phyloP scores from a whole-genome alignment of 2,113 vertebrate species.

The Lophochroa leadbeateri region DNA sequence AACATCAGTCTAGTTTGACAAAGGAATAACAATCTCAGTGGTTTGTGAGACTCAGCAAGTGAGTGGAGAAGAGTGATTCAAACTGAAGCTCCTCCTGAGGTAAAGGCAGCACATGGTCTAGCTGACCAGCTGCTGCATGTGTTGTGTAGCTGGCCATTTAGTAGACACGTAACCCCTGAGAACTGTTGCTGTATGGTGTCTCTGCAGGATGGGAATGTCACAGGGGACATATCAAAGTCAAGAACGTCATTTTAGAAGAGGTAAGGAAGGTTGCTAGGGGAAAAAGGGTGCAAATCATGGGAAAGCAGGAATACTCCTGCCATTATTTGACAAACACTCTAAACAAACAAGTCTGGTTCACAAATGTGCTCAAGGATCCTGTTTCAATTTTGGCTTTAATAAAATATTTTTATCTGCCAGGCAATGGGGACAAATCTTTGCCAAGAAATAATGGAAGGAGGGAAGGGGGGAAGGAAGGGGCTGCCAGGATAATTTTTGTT shows the following conservation, averaged over 20 bases:
- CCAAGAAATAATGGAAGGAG: neutral
- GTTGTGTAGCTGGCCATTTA: neutral
- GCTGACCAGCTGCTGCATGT: accelerated
- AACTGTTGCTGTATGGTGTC: neutral
- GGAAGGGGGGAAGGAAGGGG: neutral
- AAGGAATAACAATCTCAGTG: neutral
- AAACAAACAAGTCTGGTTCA: neutral
- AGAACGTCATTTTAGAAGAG: neutral
- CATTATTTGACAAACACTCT: neutral
- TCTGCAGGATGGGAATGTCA: neutral
- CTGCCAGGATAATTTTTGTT: neutral
- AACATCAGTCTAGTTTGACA: neutral
- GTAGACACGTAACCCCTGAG: neutral
- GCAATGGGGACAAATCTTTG: neutral
- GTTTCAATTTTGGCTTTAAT: neutral
- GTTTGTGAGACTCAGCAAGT: neutral
- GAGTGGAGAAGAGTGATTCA: neutral
- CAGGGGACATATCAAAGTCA: neutral
- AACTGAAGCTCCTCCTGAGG: neutral
- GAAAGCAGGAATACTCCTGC: neutral
- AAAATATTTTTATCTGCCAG: constrained; percentile 2
- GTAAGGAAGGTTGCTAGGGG: neutral
- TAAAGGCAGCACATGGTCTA: neutral
- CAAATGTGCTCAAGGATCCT: constrained; percentile 12
- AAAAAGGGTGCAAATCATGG: neutral